A percentile compares a stretch with the other conserved stretches of the same genome.
phyloP scores from a whole-genome alignment of 1,140 invertebrate genomes.

The Batillaria attramentaria region DNA sequence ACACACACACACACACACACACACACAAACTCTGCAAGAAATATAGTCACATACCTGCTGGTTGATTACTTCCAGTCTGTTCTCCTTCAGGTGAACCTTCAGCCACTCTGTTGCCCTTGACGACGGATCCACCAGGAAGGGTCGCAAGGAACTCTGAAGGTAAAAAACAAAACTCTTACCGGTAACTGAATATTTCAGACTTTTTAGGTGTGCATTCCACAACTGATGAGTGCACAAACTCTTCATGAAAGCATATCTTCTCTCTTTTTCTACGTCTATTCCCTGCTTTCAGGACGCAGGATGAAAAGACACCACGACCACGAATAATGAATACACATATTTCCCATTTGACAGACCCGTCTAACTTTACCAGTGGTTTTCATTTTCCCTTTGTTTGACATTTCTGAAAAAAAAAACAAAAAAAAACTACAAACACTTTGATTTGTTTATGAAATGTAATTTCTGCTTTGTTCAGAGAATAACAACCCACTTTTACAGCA shows the following conservation, averaged over 20 bases:
- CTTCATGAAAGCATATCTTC: background rate
- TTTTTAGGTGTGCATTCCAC: background rate
- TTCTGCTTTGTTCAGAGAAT: no score
- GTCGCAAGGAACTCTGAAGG: slow-evolving; percentile 75
- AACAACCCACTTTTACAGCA: background rate
- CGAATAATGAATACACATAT: no score
- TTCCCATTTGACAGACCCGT: no score
- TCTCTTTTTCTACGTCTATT: background rate
- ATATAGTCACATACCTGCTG: slow-evolving; percentile 74
- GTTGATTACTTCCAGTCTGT: slow-evolving; percentile 82
- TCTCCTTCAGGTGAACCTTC: slow-evolving; percentile 79
- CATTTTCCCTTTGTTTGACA: no score
- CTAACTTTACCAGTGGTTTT: no score
- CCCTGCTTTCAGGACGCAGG: background rate
- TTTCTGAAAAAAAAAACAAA: no score
- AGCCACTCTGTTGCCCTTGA: slow-evolving; percentile 89
- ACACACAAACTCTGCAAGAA: background rate
- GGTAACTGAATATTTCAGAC: background rate
- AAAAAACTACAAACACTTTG: no score
- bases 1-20: background rate
- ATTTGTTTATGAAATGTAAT: no score
- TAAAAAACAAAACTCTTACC: background rate
- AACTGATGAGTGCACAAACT: background rate
- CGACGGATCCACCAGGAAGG: slow-evolving; percentile 92
- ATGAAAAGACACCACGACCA: no score